Percentiles rank a stretch among this genome's conserved stretches.
Conservation (phyloP, 2,113 vertebrate species). For the Equus quagga region DNA sequence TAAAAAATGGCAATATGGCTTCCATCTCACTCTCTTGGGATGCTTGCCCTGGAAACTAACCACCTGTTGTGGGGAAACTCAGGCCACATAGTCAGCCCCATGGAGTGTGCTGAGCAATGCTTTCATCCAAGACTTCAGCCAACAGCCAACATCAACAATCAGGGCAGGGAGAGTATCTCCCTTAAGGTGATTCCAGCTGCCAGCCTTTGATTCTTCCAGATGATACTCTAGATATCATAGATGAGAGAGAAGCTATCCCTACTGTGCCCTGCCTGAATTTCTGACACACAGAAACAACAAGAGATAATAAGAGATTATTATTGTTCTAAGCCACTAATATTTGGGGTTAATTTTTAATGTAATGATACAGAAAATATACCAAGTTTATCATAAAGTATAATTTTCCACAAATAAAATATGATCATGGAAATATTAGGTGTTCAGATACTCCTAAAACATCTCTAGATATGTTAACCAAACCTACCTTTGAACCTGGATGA, state of each 20-base stretch:
- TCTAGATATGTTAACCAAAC: neutral
- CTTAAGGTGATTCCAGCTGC: neutral
- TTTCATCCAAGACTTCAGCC: neutral
- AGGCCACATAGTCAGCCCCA: neutral
- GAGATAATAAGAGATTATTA: neutral
- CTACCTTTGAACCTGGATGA: neutral
- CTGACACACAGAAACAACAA: neutral
- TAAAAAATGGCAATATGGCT: neutral
- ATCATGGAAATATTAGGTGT: neutral
- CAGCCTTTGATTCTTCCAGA: neutral
- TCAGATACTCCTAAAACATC: neutral
- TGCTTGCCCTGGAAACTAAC: neutral
- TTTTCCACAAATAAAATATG: neutral
- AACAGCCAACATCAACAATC: neutral
- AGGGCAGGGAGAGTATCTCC: fast-evolving
- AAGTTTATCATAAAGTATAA: neutral
- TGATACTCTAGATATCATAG: neutral
- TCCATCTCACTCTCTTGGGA: neutral
- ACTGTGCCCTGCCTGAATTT: neutral
- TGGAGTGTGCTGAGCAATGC: fast-evolving
- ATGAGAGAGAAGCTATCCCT: neutral
- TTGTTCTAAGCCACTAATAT: neutral
- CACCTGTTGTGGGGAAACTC: neutral
- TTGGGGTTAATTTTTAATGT: neutral
- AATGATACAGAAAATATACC: neutral